Evolutionary conservation across 2,113 vertebrate genomes (phyloP).

Genomic region (Callorhinus ursinus): DNA sequence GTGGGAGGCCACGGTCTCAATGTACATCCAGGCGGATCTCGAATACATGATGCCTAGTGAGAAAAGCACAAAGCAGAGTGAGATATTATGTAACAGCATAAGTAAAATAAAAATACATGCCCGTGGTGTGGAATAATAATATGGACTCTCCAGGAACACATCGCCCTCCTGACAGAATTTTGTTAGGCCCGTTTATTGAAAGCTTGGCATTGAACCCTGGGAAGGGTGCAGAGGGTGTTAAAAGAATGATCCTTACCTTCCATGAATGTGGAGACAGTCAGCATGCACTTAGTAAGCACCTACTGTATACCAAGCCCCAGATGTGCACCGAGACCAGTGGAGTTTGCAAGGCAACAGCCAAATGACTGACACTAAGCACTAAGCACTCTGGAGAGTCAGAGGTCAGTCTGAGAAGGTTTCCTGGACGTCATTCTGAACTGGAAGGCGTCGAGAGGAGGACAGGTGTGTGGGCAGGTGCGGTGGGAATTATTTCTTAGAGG

Average conservation of each 20-base stretch:
- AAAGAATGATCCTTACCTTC: not conserved
- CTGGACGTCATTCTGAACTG: not conserved
- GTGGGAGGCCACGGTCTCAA: not conserved
- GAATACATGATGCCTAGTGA: not conserved
- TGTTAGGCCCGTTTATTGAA: not conserved
- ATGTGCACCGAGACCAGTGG: too few species aligned
- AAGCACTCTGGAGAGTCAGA: not conserved
- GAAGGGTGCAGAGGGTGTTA: not conserved
- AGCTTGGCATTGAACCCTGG: not conserved
- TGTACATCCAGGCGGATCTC: not conserved
- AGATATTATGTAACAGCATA: not conserved
- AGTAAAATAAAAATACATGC: not conserved
- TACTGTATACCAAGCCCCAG: not conserved
- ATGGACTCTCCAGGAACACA: not conserved
- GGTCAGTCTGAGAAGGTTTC: not conserved
- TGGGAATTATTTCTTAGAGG: not conserved
- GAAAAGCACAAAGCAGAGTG: not conserved
- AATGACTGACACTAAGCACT: not conserved
- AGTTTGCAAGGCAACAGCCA: not conserved
- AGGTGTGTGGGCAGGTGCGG: not conserved
- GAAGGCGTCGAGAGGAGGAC: not conserved
- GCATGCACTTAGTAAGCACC: not conserved
- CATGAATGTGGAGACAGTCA: not conserved
- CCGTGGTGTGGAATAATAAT: not conserved
- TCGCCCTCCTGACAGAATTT: not conserved